Evolutionary conservation across 1,140 invertebrate genomes (phyloP).

Genomic region (Lordiphosa mommai): DNA sequence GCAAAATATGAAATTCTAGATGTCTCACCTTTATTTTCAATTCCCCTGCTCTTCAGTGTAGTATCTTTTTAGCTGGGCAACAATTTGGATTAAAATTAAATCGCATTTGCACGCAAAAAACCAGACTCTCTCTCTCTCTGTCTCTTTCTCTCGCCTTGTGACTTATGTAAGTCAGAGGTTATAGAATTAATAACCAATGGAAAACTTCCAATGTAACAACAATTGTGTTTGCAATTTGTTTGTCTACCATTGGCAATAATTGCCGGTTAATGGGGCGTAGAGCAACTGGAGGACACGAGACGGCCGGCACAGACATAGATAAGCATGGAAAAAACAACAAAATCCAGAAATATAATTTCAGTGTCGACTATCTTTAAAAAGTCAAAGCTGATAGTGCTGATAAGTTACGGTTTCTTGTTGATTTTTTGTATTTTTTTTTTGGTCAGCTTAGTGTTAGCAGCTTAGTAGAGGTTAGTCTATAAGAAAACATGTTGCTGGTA

Average conservation of each 20-base stretch:
- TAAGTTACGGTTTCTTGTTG: conserved; percentile 28
- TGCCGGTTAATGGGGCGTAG: too few relatives aligned
- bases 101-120: conserved; percentile 13
- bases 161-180: conserved; percentile 3
- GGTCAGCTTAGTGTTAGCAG: conserved; percentile 1
- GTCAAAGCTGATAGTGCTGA: conserved; percentile 28
- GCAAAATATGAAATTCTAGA: too few relatives aligned
- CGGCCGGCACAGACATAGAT: too few relatives aligned
- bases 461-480: conserved; percentile 33
- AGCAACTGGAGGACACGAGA: too few relatives aligned
- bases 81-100: conserved; percentile 14
- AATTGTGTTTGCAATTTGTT: too few relatives aligned
- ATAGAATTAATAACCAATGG: neutral
- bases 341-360: too few relatives aligned
- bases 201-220: neutral
- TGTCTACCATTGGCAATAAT: too few relatives aligned
- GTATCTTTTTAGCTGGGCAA: neutral
- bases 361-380: too few relatives aligned
- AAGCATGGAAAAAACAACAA: too few relatives aligned
- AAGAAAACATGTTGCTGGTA: conserved; percentile 56
- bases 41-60: too few relatives aligned
- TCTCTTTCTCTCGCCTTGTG: neutral
- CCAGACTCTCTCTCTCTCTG: neutral
- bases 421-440: conserved; percentile 27
- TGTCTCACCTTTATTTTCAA: too few relatives aligned